Percentiles rank a stretch among this genome's conserved stretches.
Evolutionary conservation across 1,140 invertebrate species (phyloP).

Genomic region (Aphis gossypii): DNA sequence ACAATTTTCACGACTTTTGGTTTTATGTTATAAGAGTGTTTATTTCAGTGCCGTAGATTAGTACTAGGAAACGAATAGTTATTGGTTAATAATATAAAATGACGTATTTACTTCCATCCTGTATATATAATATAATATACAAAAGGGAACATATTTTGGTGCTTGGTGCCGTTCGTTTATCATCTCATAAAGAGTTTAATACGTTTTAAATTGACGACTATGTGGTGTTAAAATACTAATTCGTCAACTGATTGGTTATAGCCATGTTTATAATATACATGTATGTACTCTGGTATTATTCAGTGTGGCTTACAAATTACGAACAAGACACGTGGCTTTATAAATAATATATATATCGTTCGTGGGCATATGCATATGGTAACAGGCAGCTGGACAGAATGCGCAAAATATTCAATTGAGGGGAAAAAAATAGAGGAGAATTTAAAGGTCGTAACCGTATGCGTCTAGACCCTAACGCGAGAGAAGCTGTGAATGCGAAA

Average conservation of each 20-base stretch:
- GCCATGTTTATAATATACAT: neutral
- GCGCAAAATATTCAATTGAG: conserved; percentile 47
- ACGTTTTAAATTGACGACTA: conserved; percentile 49
- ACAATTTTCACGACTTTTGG: neutral
- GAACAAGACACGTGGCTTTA: neutral
- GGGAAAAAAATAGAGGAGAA: conserved; percentile 8
- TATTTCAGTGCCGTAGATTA: neutral
- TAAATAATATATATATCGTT: conserved; percentile 12
- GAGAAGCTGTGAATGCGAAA: conserved; percentile 51
- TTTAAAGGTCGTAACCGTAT: conserved; percentile 32
- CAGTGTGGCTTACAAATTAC: neutral
- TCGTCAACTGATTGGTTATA: neutral
- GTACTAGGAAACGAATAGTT: neutral
- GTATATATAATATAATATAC: neutral
- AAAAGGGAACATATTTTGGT: neutral
- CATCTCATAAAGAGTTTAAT: conserved; percentile 39
- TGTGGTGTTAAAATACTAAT: conserved; percentile 18
- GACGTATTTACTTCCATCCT: neutral
- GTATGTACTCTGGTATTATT: neutral
- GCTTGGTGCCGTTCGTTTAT: neutral
- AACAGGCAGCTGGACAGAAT: conserved; percentile 23
- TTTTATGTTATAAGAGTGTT: neutral
- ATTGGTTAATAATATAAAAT: neutral
- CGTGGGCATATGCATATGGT: neutral
- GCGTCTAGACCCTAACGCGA: conserved; percentile 39